phyloP scores from a whole-genome alignment of 1,140 invertebrate genomes.

The Temnothorax curvispinosus region DNA sequence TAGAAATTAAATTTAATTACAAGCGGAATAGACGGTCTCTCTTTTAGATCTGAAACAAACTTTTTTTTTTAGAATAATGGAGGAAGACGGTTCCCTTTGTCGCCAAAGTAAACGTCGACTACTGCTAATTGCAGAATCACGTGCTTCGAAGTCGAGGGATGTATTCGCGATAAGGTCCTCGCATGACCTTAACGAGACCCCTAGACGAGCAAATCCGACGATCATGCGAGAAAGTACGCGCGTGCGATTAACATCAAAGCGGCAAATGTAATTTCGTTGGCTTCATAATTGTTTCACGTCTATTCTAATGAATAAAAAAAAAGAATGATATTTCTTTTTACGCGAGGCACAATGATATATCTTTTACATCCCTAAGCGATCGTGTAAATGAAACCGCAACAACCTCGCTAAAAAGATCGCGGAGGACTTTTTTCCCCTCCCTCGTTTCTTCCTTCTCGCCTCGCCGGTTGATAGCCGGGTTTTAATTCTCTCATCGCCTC shows the following conservation, averaged over 20 bases:
- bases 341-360: constrained; percentile 44
- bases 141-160: constrained; percentile 75
- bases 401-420: constrained; percentile 60
- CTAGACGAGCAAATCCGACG: constrained; percentile 29
- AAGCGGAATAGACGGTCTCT: background rate
- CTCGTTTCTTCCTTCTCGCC: background rate
- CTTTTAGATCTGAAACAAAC: background rate
- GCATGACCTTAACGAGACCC: constrained; percentile 69
- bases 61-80: background rate
- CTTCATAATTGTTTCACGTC: constrained; percentile 3
- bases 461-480: constrained; percentile 58
- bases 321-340: constrained; percentile 7
- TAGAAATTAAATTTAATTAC: constrained; percentile 31
- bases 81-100: constrained; percentile 12
- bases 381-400: constrained; percentile 24
- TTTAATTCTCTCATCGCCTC: constrained; percentile 77
- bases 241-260: background rate
- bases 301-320: constrained; percentile 5
- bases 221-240: constrained; percentile 8
- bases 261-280: background rate
- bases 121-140: constrained; percentile 81
- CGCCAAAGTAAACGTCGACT: constrained; percentile 66
- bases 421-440: constrained; percentile 1
- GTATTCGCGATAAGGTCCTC: constrained; percentile 73
- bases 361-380: constrained; percentile 4